Base-by-base conservation (phyloP, 2,888 invertebrate species). In the Auanema freiburgensis region DNA sequence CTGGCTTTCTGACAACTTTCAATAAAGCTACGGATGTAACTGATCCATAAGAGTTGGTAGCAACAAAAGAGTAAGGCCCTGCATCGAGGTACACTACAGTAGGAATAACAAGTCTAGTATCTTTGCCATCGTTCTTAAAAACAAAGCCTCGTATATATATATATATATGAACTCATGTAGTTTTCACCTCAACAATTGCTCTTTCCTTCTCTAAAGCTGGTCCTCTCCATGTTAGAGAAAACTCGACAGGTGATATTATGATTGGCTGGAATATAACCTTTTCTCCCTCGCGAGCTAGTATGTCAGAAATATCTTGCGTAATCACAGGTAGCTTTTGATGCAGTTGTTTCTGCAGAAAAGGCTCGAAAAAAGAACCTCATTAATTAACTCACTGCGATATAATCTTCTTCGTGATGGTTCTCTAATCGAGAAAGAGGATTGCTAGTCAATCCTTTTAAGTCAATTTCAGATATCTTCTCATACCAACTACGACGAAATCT, bases 1-100 rank as follows among this genome's bases (percentile, higher is more conserved):
- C 57, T 18, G 64, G 59, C 24, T 51, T 44, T 2, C 41, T 43
- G 2, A 64, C 41, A 16, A 71, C 70, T 50, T 41, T 63, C 14
- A 74, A 41, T 51, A 70, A 59, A 11, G 68, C 67, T 0, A 67
- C 68, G 1, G 57, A 54, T 1, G 68, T 67, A 3, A 68, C 67
- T 12, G 67, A 59, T 24, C 74, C 74, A 43, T 66, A 66, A 18
- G 58, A 50, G 50, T 74, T 74, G 24, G 61, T 61, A 1, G 71
- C 74, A 16, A 74, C 69, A 1, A 69, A 62, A 3, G 74, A 71
- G 52, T 74, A 74, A 1, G 68, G 65, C 4, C 74, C 74, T 14
- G 67, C 57, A 46, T 74, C 71, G 41, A 44, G 46, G 23, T 57
- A 44, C 6, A 49, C 21, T 5, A 63, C 63, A 2, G 63, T 54